Conservation (phyloP, 2,888 invertebrate genomes). For the Dione juno region DNA sequence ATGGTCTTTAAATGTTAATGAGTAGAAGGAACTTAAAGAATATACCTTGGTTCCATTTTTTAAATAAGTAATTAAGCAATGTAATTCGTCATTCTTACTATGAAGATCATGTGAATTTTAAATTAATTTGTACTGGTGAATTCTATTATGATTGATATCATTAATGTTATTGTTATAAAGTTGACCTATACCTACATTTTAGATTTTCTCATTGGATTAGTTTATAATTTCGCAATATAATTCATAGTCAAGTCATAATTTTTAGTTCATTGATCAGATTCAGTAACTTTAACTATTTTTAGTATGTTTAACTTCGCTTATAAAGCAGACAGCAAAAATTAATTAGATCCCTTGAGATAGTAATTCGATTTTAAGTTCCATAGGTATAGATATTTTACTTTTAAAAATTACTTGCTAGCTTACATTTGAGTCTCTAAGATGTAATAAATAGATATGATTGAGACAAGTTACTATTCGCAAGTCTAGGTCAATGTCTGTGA, state of each 20-base stretch:
- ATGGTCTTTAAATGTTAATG: conserved; percentile 68
- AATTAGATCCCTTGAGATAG: conserved; percentile 15
- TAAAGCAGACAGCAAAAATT: neutral
- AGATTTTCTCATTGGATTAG: conserved; percentile 38
- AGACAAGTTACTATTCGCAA: neutral
- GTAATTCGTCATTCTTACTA: conserved; percentile 10
- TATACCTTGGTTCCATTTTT: conserved; percentile 38
- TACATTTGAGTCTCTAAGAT: neutral
- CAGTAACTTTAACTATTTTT: neutral
- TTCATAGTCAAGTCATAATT: neutral
- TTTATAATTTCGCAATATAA: conserved; percentile 20
- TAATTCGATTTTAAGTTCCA: neutral
- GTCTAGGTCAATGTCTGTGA: neutral
- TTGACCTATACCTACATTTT: neutral
- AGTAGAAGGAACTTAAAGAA: conserved; percentile 48
- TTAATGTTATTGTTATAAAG: conserved; percentile 7
- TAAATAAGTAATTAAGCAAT: conserved; percentile 24
- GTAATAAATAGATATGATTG: conserved; percentile 2
- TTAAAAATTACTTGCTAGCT: too few relatives aligned
- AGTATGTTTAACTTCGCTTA: neutral
- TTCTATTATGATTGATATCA: conserved; percentile 24
- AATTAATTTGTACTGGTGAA: conserved; percentile 4
- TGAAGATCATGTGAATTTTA: conserved; percentile 31
- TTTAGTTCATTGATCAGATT: neutral
- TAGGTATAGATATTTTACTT: too few relatives aligned